These are phyloP conservation scores for Heteromyza rotundicornis DNA, from an alignment of 2,888 invertebrate species.

Conservation along the genomic window DNA sequence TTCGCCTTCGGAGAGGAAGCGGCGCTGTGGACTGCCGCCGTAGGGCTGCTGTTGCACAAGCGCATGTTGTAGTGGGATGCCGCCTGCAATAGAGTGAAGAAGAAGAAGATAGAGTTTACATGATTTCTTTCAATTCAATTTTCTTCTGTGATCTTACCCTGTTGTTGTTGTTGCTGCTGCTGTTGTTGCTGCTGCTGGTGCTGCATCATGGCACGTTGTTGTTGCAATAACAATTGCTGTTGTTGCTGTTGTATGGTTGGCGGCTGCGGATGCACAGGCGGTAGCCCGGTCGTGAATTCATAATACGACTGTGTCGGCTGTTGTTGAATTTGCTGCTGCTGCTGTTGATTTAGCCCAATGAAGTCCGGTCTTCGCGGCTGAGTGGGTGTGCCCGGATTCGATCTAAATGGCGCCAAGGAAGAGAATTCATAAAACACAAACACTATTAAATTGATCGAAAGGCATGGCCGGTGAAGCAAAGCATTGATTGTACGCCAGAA, in stretches of 20 bases:
- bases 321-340: slow-evolving; percentile 49
- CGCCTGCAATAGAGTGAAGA: slow-evolving; percentile 6
- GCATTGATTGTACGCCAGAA: too few relatives aligned
- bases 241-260: slow-evolving; percentile 61
- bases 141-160: too few relatives aligned
- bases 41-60: slow-evolving; percentile 51
- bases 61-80: slow-evolving; percentile 25
- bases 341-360: slow-evolving; percentile 71
- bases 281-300: slow-evolving; percentile 59
- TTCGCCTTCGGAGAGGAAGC: slow-evolving; percentile 84
- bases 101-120: too few relatives aligned
- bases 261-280: slow-evolving; percentile 61
- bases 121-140: too few relatives aligned
- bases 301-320: slow-evolving; percentile 59
- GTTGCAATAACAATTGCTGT: slow-evolving; percentile 58
- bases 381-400: slow-evolving; percentile 91
- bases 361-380: slow-evolving; percentile 88
- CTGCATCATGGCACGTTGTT: slow-evolving; percentile 54
- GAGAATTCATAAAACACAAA: background rate
- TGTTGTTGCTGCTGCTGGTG: slow-evolving; percentile 43
- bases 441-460: background rate
- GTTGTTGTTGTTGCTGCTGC: slow-evolving; percentile 48
- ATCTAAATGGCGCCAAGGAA: slow-evolving; percentile 67
- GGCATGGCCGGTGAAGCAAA: too few relatives aligned
- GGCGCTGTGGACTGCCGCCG: slow-evolving; percentile 74